Evolutionary conservation across 2,888 invertebrate species (phyloP).

Genomic region (Cryptophagus acutangulus): DNA sequence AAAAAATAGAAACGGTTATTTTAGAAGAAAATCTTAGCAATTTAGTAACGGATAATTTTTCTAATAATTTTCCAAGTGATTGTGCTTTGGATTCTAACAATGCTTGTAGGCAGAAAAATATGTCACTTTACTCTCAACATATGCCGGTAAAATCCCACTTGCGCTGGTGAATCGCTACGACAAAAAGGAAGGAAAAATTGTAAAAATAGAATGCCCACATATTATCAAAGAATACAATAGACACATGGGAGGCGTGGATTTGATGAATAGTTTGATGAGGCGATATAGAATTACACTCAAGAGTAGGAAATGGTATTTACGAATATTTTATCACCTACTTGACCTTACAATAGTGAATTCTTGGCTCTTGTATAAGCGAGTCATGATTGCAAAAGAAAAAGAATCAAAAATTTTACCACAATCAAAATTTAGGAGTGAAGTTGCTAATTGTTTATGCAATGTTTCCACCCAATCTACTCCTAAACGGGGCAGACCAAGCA

Average conservation of each 20-base stretch:
- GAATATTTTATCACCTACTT: neutral
- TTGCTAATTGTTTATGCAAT: neutral
- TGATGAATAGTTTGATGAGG: neutral
- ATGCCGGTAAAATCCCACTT: neutral
- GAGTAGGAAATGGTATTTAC: neutral
- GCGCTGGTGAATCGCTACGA: neutral
- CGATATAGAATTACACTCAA: neutral
- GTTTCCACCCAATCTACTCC: neutral
- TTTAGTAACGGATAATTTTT: too few relatives aligned
- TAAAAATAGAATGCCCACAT: neutral
- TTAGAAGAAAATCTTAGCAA: too few relatives aligned
- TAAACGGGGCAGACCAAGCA: neutral
- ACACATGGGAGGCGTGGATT: neutral
- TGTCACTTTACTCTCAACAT: neutral
- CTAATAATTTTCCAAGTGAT: too few relatives aligned
- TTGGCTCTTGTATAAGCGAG: neutral
- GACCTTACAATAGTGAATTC: neutral
- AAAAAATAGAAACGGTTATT: too few relatives aligned
- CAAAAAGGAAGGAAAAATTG: neutral
- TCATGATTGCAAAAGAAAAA: neutral
- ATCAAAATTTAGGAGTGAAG: neutral
- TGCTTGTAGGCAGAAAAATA: too few relatives aligned
- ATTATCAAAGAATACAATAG: neutral
- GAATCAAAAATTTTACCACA: neutral
- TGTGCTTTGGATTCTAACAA: too few relatives aligned